Percentiles rank a stretch among this genome's conserved stretches.
phyloP scores from a whole-genome alignment of 2,797 vertebrate genomes.

The Fistularia commersonii region DNA sequence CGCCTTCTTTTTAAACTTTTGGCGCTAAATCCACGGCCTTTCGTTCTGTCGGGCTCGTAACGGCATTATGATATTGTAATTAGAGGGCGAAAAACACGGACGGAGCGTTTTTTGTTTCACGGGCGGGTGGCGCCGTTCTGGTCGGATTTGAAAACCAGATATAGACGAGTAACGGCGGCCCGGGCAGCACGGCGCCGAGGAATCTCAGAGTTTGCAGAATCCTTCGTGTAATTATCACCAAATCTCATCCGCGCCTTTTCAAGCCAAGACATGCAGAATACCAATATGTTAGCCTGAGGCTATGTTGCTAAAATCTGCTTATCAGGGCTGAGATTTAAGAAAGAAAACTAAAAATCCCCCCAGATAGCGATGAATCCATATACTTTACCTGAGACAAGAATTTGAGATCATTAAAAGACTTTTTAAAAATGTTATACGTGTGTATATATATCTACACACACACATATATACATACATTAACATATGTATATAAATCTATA shows the following conservation, averaged over 20 bases:
- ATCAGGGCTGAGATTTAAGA: constrained; percentile 21
- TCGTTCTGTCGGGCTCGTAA: constrained; percentile 16
- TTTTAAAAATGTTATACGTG: too few species aligned
- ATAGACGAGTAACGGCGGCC: too few species aligned
- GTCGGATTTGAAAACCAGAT: too few species aligned
- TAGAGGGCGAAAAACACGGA: constrained; percentile 21
- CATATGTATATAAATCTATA: too few species aligned
- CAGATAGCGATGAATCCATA: constrained; percentile 6
- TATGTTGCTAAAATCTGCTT: constrained; percentile 31
- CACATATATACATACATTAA: too few species aligned
- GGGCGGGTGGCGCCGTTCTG: too few species aligned
- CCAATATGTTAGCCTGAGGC: constrained; percentile 33
- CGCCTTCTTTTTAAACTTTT: constrained; percentile 31
- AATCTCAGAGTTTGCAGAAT: constrained; percentile 9
- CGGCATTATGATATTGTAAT: constrained; percentile 28
- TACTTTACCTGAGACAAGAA: background rate
- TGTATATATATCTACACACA: too few species aligned
- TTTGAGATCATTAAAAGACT: background rate
- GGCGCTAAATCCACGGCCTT: constrained; percentile 11
- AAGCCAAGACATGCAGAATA: constrained; percentile 30
- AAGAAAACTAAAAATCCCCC: constrained; percentile 25
- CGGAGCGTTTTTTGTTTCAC: too few species aligned
- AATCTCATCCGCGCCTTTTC: constrained; percentile 20
- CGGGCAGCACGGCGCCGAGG: too few species aligned
- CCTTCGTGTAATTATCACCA: constrained; percentile 24